These are phyloP conservation scores for Aulostomus chinensis DNA, from an alignment of 2,797 vertebrate genomes.

Conservation along the genomic window DNA sequence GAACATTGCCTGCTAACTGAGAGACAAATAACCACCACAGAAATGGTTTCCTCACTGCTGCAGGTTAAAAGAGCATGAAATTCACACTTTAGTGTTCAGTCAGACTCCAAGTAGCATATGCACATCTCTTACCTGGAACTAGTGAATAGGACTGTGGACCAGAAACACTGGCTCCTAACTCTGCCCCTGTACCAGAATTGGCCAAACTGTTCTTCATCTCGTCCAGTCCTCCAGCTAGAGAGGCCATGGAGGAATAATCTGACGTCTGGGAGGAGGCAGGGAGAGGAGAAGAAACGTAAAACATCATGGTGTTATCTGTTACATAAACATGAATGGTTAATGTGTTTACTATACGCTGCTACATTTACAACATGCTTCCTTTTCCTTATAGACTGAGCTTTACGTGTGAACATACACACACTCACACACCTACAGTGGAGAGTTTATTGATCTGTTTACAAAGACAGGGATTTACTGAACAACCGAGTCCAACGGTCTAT, in stretches of 20 bases:
- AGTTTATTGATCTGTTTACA: constrained; percentile 80
- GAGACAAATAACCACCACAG: too few species aligned
- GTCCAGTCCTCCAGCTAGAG: constrained; percentile 93
- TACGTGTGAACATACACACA: constrained; percentile 13
- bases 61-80: too few species aligned
- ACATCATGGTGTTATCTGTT: constrained; percentile 16
- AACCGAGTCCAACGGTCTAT: constrained; percentile 72
- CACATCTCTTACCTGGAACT: constrained; percentile 90
- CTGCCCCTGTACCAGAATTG: constrained; percentile 88
- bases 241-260: constrained; percentile 96
- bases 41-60: too few species aligned
- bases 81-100: too few species aligned
- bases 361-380: constrained; percentile 29
- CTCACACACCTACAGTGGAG: constrained; percentile 49
- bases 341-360: constrained; percentile 19
- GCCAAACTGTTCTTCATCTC: constrained; percentile 97
- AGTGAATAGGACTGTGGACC: constrained; percentile 95
- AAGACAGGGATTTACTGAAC: constrained; percentile 78
- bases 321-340: constrained; percentile 13
- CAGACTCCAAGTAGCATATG: too few species aligned
- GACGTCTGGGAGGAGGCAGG: constrained; percentile 82
- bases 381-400: constrained; percentile 32
- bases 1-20: too few species aligned
- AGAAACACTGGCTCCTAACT: constrained; percentile 88
- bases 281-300: constrained; percentile 16